phyloP scores from a whole-genome alignment of 2,113 vertebrate genomes.

The Symphodus melops region DNA sequence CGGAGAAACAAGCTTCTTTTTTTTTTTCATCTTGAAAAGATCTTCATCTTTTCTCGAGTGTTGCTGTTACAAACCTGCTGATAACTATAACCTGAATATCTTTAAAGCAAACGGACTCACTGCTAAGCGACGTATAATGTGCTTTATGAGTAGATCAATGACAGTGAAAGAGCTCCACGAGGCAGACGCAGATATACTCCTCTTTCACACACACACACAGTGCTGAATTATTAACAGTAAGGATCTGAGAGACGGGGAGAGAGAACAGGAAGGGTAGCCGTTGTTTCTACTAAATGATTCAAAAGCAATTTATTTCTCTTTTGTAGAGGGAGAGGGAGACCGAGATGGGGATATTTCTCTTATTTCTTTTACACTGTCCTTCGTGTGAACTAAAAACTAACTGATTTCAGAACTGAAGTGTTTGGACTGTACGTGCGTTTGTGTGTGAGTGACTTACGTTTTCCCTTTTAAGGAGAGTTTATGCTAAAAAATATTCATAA shows the following conservation, averaged over 20 bases:
- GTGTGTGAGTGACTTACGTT: background rate
- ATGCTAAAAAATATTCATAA: background rate
- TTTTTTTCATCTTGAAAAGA: background rate
- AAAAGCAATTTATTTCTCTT: conserved; percentile 65
- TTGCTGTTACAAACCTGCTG: background rate
- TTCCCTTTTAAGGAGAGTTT: background rate
- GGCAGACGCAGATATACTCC: background rate
- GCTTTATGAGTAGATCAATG: conserved; percentile 11
- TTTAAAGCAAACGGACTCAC: background rate
- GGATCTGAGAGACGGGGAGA: conserved; percentile 30
- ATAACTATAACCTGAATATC: background rate
- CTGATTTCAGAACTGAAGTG: conserved; percentile 28
- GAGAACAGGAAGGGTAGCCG: conserved; percentile 49
- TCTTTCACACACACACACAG: conserved; percentile 35
- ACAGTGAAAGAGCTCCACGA: conserved; percentile 2
- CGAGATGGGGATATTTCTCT: conserved; percentile 19
- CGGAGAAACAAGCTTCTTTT: background rate
- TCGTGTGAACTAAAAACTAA: conserved; percentile 35
- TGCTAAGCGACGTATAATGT: conserved; percentile 2
- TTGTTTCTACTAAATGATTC: conserved; percentile 69
- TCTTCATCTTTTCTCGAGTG: background rate
- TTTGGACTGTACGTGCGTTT: background rate
- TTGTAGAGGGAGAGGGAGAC: conserved; percentile 21
- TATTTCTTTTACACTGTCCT: conserved; percentile 14
- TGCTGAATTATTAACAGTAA: conserved; percentile 63